Base-by-base conservation (phyloP, 2,888 invertebrate genomes). In the Sinhomidia bicolor region DNA sequence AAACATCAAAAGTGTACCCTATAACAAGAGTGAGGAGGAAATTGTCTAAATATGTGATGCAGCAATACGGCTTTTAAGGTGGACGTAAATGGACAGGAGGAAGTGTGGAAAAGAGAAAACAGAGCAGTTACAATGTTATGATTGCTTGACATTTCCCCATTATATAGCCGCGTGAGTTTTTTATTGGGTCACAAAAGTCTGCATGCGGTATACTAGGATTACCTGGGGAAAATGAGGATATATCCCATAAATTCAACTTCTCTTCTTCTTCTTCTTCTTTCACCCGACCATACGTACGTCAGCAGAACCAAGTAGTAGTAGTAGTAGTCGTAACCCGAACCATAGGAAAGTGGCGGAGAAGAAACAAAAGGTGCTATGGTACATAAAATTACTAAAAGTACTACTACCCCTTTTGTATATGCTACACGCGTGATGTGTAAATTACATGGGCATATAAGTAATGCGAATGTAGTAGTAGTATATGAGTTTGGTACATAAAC, bases 151-250 rank as follows among this genome's bases (percentile, higher is more conserved):
- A 80, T 62, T 80, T 26, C 9, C n/a, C 62, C 57, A 62, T 62
- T 62, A 80, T 44, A 41, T 9, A 62, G 44, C 80, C 41, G 44
- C 62, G 36, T 41, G 80, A 80, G 62, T 7, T 80, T 80, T 80
- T 80, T 80, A 57, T 44, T 60, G 62, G 80, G 62, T 80, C 62
- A 80, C 80, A 80, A 80, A 79, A 47, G 65, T 47, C 82, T 17
- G 68, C 51, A 47, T 82, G 82, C 47, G 82, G 82, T 82, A 68
- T 26, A 68, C 65, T 68, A 26, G 51, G 68, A 80, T 80, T 80
- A 62, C 62, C 41, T 44, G 5, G 9, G 1, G 41, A 60, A 26
- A 76, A 76, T 76, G 76, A 76, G 76, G 76, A 76, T 76, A 54
- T 4, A 76, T 14, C 14, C 29, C 51, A 76, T 76, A 76, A 76